These are phyloP conservation scores for Agrilus planipennis DNA, from an alignment of 1,140 invertebrate genomes.

Conservation along the genomic window DNA sequence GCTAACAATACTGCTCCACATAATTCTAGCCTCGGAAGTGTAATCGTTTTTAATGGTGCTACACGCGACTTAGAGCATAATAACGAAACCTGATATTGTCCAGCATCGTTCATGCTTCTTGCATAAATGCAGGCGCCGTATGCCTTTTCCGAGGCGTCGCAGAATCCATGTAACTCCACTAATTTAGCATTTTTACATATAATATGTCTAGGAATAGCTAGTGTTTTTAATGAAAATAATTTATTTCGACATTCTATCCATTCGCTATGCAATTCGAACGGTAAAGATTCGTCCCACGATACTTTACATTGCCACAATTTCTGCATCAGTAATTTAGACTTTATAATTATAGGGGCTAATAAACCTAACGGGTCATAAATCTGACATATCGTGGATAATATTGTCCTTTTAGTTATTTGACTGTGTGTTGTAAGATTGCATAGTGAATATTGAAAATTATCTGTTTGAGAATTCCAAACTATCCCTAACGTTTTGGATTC, in stretches of 20 bases:
- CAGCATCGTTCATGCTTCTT: constrained; percentile 14
- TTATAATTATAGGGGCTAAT: neutral
- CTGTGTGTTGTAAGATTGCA: no score
- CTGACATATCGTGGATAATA: neutral
- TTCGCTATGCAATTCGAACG: neutral
- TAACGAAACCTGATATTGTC: constrained; percentile 7
- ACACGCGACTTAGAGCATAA: constrained; percentile 17
- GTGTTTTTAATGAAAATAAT: neutral
- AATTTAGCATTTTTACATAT: neutral
- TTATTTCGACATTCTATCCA: constrained; percentile 2
- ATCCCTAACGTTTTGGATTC: constrained; percentile 2
- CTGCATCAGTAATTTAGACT: neutral
- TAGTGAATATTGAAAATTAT: neutral
- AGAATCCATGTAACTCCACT: constrained; percentile 26
- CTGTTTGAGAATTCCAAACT: neutral
- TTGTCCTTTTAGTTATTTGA: constrained; percentile 1
- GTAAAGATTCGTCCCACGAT: constrained; percentile 6
- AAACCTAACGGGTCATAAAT: neutral
- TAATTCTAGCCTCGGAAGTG: constrained; percentile 19
- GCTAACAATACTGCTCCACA: constrained; percentile 24
- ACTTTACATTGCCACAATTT: neutral
- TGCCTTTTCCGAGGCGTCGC: constrained; percentile 24
- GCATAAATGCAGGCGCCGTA: constrained; percentile 24
- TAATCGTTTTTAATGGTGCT: constrained; percentile 15
- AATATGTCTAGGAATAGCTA: neutral